These are phyloP conservation scores for Triplophysa tibetana DNA, from an alignment of 2,113 vertebrate species.

Conservation along the genomic window DNA sequence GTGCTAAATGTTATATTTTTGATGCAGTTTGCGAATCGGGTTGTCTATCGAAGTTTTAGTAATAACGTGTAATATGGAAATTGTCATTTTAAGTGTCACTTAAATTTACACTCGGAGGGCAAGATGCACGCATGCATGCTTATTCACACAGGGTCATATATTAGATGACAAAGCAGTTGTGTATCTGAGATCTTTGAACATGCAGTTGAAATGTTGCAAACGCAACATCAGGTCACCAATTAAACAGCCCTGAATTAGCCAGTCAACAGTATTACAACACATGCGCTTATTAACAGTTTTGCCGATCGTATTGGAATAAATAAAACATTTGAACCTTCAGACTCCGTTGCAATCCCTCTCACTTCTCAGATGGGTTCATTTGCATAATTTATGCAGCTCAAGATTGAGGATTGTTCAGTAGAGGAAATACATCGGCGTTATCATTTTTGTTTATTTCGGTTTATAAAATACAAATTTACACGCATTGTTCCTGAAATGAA, in stretches of 20 bases:
- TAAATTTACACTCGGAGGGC: neutral
- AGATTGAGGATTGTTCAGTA: neutral
- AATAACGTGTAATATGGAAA: too few relatives aligned
- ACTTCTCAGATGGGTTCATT: neutral
- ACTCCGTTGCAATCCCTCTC: neutral
- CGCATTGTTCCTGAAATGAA: constrained; percentile 16
- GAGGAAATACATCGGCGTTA: neutral
- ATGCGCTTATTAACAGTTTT: neutral
- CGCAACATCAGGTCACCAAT: neutral
- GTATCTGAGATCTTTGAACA: neutral
- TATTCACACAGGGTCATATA: too few relatives aligned
- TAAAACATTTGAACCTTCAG: neutral
- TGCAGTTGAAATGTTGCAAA: too few relatives aligned
- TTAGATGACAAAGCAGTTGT: too few relatives aligned
- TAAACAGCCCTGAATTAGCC: constrained; percentile 2
- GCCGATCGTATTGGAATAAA: constrained; percentile 3
- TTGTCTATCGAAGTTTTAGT: too few relatives aligned
- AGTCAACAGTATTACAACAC: constrained; percentile 22
- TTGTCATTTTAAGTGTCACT: neutral
- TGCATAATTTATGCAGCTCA: neutral
- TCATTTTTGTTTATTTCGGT: neutral
- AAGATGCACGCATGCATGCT: too few relatives aligned
- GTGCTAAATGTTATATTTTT: neutral
- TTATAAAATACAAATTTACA: neutral
- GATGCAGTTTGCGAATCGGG: too few relatives aligned